Percentiles rank a stretch among this genome's conserved stretches.
phyloP scores from a whole-genome alignment of 1,140 invertebrate species.

The Orius insidiosus region DNA sequence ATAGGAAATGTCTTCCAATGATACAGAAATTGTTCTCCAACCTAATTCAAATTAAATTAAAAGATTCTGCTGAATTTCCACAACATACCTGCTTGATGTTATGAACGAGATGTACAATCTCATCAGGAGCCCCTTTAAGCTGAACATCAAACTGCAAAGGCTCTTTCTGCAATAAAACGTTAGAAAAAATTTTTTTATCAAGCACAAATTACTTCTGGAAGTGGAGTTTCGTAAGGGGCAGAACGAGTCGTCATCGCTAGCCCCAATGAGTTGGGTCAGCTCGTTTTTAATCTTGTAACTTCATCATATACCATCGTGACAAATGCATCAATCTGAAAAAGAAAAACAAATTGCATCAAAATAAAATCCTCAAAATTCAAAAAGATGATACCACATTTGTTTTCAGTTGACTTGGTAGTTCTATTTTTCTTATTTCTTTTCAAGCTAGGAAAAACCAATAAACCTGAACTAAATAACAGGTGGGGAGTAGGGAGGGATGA shows the following conservation, averaged over 20 bases:
- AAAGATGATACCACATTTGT: no score
- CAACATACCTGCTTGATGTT: constrained; percentile 45
- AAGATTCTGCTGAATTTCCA: background rate
- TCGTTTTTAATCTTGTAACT: constrained; percentile 29
- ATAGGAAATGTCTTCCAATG: constrained; percentile 93
- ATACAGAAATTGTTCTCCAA: constrained; percentile 77
- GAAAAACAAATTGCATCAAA: no score
- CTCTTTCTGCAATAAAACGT: constrained; percentile 38
- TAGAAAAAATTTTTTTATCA: background rate
- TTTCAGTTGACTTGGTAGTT: no score
- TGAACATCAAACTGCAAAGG: constrained; percentile 63
- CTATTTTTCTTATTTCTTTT: no score
- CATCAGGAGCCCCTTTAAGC: constrained; percentile 59
- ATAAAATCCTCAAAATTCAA: no score
- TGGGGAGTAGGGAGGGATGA: no score
- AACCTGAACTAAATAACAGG: no score
- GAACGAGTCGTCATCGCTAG: constrained; percentile 20
- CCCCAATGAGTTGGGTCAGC: constrained; percentile 34
- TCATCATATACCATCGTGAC: constrained; percentile 32
- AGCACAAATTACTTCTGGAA: constrained; percentile 23
- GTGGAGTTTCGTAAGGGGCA: constrained; percentile 28
- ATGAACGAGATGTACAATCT: constrained; percentile 60
- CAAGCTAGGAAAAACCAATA: no score
- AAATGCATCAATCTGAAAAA: constrained; percentile 27
- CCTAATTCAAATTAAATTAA: constrained; percentile 28